Evolutionary conservation across 2,113 vertebrate genomes (phyloP), one percentile per base, ranked within the genome.

Genomic region (Trinectes maculatus): DNA sequence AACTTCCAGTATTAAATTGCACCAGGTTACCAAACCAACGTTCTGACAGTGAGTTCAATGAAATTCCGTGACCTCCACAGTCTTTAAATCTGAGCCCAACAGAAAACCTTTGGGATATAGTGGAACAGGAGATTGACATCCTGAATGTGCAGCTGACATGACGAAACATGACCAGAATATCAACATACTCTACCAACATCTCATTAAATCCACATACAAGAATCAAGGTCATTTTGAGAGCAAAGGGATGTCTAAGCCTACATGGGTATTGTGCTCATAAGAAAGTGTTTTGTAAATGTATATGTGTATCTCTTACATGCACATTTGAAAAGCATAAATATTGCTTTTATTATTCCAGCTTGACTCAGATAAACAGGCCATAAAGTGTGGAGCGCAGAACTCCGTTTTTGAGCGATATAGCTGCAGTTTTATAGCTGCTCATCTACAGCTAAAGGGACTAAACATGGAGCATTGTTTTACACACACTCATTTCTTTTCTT

Each of bases 251-350:
- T 1, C 19, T 1, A 8, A 4, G 18, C 3, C 28, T 13, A 10
- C 21, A 56, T 26, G 5, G 18, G 22, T 18, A 8, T 11, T 22
- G 9, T 40, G 22, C 26, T 39, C 1, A 10, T 26, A 12, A 56
- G 24, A 26, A 39, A 39, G 21, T 36, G 22, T 28, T 39, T 2
- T 1, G 34, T 56, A 9, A n/a, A 18, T 18, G 24, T 16, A 13
- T 51, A 18, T 18, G 24, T 16, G 10, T 51, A 34, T 67, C 15
- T 51, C 31, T 36, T 29, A 22, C 54, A 33, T 16, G 13, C 44
- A 63, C 13, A 52, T 44, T 40, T 46, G 3, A 64, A n/a, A 54
- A 16, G 5, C 15, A 52, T 48, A 48, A 46, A 25, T 71, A 67
- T 56, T 13, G 13, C 2, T 59, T 15, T 31, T 51, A 55, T 71